Evolutionary conservation across 2,113 vertebrate genomes (phyloP).

Genomic region (Cebidichthys violaceus): DNA sequence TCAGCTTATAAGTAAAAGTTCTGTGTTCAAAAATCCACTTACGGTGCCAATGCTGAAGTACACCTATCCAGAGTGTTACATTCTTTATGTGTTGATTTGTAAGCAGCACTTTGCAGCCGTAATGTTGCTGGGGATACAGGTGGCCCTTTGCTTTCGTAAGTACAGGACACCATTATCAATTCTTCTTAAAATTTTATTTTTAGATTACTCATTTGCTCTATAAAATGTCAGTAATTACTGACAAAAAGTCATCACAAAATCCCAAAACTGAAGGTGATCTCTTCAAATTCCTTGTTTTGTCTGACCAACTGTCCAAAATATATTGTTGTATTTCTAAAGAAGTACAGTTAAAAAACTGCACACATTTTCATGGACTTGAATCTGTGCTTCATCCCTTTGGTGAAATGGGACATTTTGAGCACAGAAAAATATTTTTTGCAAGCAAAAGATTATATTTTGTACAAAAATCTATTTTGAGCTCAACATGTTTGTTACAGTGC

Average conservation of each 20-base stretch:
- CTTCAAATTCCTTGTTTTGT: neutral
- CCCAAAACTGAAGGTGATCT: neutral
- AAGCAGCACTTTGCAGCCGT: neutral
- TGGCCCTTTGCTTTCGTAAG: neutral
- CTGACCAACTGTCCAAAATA: neutral
- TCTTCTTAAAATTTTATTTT: neutral
- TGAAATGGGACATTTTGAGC: no score
- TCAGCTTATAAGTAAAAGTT: neutral
- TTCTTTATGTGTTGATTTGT: neutral
- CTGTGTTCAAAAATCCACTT: neutral
- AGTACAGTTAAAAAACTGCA: no score
- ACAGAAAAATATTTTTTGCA: no score
- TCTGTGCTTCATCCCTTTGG: no score
- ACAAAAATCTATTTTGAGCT: neutral
- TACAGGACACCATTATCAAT: no score
- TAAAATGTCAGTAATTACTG: neutral
- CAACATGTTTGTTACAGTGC: neutral
- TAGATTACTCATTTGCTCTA: neutral
- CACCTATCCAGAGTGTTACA: neutral
- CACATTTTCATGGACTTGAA: no score
- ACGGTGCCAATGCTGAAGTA: neutral
- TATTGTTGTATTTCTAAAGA: neutral
- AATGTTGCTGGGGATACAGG: neutral
- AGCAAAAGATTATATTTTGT: neutral
- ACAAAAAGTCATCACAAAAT: neutral